Base-by-base conservation (phyloP, 2,888 invertebrate species). In the Pseudeuparius sepicola region DNA sequence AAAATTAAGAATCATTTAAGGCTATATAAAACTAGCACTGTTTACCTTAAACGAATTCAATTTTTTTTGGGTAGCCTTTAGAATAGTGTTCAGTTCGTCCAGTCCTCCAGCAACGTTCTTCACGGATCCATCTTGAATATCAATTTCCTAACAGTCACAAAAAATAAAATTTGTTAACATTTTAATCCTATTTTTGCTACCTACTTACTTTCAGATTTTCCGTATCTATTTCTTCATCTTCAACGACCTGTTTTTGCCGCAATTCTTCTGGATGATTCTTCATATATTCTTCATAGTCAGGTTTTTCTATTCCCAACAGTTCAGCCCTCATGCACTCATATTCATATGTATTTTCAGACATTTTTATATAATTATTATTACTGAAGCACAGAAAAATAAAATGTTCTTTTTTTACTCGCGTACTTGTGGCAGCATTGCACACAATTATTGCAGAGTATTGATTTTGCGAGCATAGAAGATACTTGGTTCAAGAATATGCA, bases 41-140 rank as follows among this genome's bases (percentile, higher is more conserved):
- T n/a, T 45, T 59, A 82, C 85, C 73, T 84, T 86, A 45, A 93
- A 75, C 52, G 77, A 78, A 65, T 84, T 87, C 39, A 93, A 68
- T 64, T 89, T 89, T 41, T 78, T 79, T 56, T 93, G 90, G 2
- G 90, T 89, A 9, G 75, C 74, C 46, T 74, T 74, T 31, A 92
- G 63, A 46, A 87, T 84, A 24, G 71, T 75, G 54, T 84, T 87
- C 24, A 93, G 67, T 54, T 87, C 85, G 34, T 81, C 77, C 16
- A 90, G 64, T 39, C 86, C 86, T 30, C 78, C 77, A 26, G 74
- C 71, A 1, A 79, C 69, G 40, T 73, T 73, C 45, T 70, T 65
- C 27, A 79, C 53, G 41, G 68, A 61, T 52, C 84, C 84, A 29
- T 71, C 68, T 51, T 79, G 71, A 27, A 62, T 55, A 33, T 75